phyloP scores from a whole-genome alignment of 2,113 vertebrate species.

The Oreochromis aureus region DNA sequence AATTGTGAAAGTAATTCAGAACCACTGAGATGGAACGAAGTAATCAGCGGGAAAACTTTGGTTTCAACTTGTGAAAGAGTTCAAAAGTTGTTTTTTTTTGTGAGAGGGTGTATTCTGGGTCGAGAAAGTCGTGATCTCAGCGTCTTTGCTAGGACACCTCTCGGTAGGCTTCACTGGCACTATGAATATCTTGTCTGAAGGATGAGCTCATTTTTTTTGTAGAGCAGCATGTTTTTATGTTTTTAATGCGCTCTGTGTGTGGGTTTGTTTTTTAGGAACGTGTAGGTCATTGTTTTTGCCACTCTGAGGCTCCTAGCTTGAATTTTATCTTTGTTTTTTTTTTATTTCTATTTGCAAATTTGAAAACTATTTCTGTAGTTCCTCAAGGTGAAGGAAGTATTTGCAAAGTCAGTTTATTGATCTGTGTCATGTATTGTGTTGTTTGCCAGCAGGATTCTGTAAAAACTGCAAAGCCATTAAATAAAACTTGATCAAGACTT shows the following conservation, averaged over 20 bases:
- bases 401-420: neutral
- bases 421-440: neutral
- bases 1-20: neutral
- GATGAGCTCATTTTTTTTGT: neutral
- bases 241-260: neutral
- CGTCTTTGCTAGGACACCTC: slow-evolving; percentile 27
- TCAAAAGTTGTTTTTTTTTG: neutral
- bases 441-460: neutral
- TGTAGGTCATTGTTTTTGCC: neutral
- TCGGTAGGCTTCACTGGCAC: slow-evolving; percentile 32
- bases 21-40: neutral
- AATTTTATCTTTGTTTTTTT: neutral
- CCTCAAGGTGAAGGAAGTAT: neutral
- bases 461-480: neutral
- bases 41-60: neutral
- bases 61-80: neutral
- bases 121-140: slow-evolving; percentile 1
- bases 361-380: neutral
- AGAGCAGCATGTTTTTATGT: slow-evolving; percentile 6
- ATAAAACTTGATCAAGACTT: neutral
- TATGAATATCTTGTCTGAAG: slow-evolving; percentile 6
- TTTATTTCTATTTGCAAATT: neutral
- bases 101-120: slow-evolving; percentile 4
- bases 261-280: neutral
- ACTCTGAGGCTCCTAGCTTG: neutral